Percentiles rank a stretch among this genome's conserved stretches.
phyloP scores from a whole-genome alignment of 2,888 invertebrate species.

The Hirtodrosophila duncani region DNA sequence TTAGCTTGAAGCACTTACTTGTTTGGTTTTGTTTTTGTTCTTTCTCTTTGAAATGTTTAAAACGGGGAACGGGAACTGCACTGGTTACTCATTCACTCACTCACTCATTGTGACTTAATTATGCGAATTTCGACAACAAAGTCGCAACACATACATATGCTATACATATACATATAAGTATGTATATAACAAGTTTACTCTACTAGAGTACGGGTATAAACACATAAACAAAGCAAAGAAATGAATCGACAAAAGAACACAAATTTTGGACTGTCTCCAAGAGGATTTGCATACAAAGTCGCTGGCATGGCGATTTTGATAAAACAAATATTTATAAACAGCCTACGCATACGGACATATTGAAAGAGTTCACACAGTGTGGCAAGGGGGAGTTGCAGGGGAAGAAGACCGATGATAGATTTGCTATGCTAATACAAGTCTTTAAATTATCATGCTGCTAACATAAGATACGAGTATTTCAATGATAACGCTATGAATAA shows the following conservation, averaged over 20 bases:
- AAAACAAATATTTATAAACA: slow-evolving; percentile 47
- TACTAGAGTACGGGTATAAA: no score
- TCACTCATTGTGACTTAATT: slow-evolving; percentile 38
- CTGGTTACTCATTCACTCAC: no score
- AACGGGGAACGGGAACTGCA: no score
- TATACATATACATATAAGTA: no score
- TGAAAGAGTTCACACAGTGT: no score
- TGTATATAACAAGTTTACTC: slow-evolving; percentile 1
- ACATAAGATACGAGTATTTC: not conserved
- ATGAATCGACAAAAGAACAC: not conserved
- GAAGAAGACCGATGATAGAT: slow-evolving; percentile 1
- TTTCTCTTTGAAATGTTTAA: not conserved
- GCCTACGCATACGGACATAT: slow-evolving; percentile 26
- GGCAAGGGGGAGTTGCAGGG: not conserved
- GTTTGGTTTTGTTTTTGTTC: not conserved
- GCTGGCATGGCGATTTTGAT: slow-evolving; percentile 18
- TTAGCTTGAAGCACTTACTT: not conserved
- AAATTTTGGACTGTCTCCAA: slow-evolving; percentile 12
- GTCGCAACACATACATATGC: no score
- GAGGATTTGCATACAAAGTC: slow-evolving; percentile 62
- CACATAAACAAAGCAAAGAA: slow-evolving; percentile 18
- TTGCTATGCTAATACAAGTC: slow-evolving; percentile 29
- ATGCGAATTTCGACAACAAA: slow-evolving; percentile 23
- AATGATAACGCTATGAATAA: not conserved
- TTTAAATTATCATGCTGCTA: slow-evolving; percentile 1